Conservation (phyloP, 1,140 invertebrate genomes). For the Aporrectodea caliginosa region DNA sequence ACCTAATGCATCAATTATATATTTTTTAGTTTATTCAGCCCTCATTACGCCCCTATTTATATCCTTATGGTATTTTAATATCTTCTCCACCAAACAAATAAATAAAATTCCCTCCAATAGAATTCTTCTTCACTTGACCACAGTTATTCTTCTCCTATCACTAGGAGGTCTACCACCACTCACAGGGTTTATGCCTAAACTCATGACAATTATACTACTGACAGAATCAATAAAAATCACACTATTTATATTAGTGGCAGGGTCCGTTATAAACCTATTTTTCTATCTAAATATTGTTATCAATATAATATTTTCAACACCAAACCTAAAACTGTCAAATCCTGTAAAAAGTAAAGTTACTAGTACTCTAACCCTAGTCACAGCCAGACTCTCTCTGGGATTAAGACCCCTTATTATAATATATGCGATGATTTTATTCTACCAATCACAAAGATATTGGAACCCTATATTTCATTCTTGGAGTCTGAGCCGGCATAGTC, state of each 20-base stretch:
- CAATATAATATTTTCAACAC: background rate
- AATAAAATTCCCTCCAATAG: background rate
- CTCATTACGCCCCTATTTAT: background rate
- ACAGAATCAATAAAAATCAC: slow-evolving; percentile 40
- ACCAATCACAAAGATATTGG: slow-evolving; percentile 76
- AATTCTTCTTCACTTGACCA: background rate
- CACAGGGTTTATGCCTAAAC: background rate
- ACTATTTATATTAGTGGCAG: background rate
- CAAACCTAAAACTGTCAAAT: background rate
- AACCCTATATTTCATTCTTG: slow-evolving; percentile 68
- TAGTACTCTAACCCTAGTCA: background rate
- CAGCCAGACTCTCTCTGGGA: background rate
- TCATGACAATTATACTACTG: background rate
- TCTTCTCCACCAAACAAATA: background rate
- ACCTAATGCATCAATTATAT: background rate
- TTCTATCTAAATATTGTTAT: background rate
- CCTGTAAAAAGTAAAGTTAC: background rate
- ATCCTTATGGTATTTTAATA: background rate
- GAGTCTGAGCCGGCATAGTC: slow-evolving; percentile 64
- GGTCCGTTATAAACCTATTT: background rate
- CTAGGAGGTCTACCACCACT: slow-evolving; percentile 4
- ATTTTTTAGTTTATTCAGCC: background rate
- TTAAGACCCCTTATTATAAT: background rate
- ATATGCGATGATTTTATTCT: slow-evolving; percentile 61
- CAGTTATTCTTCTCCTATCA: background rate